Conservation (phyloP, 2,888 invertebrate genomes). For the Heteropelma amictum region DNA sequence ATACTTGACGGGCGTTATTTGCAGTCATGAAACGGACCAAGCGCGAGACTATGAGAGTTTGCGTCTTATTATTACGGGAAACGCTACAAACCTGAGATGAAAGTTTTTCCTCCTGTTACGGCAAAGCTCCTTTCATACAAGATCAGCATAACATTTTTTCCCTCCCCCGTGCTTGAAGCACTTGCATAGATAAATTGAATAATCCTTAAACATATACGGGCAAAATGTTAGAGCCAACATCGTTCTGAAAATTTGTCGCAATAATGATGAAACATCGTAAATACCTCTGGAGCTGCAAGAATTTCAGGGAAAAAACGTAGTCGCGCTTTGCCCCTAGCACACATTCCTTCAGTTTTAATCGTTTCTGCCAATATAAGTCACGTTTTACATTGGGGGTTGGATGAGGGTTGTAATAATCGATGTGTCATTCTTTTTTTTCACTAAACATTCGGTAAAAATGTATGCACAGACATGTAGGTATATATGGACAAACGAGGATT, state of each 20-base stretch:
- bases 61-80: conserved; percentile 36
- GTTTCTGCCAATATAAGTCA: too few species aligned
- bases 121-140: background rate
- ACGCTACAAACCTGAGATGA: conserved; percentile 21
- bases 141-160: background rate
- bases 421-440: too few species aligned
- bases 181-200: background rate
- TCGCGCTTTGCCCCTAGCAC: too few species aligned
- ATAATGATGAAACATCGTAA: too few species aligned
- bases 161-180: background rate
- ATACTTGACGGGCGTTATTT: conserved; percentile 48
- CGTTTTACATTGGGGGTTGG: too few species aligned
- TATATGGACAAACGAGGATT: background rate
- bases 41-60: background rate
- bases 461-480: background rate
- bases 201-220: background rate
- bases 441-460: background rate
- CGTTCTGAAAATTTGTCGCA: too few species aligned
- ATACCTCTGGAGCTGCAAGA: too few species aligned
- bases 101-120: conserved; percentile 20
- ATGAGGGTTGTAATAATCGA: too few species aligned
- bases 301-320: too few species aligned
- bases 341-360: too few species aligned
- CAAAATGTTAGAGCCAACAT: too few species aligned
- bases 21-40: conserved; percentile 12